These are phyloP conservation scores for Sturmia bella DNA, from an alignment of 2,888 invertebrate species.

Conservation along the genomic window DNA sequence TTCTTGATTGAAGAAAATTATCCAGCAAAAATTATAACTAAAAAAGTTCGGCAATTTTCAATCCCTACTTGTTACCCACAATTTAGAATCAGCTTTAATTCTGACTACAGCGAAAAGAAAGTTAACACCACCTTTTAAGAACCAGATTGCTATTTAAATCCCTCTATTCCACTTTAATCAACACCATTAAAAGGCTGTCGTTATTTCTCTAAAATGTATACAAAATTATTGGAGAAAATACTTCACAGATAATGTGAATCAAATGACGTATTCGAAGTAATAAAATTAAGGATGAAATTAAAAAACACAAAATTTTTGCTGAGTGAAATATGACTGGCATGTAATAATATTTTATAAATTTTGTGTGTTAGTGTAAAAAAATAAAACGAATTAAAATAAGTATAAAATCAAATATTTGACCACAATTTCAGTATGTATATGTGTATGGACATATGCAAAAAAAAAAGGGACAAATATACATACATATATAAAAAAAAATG, in stretches of 20 bases:
- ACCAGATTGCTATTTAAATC: too few species aligned
- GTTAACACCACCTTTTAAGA: too few species aligned
- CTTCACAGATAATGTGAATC: neutral
- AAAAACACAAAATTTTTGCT: neutral
- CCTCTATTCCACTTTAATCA: neutral
- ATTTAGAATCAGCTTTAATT: too few species aligned
- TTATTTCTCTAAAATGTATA: constrained; percentile 12
- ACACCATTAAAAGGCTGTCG: neutral
- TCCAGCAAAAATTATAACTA: too few species aligned
- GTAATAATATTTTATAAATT: constrained; percentile 34
- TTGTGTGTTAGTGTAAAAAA: neutral
- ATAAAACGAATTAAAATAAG: too few species aligned
- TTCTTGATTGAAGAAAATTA: too few species aligned
- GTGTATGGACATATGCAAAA: neutral
- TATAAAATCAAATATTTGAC: constrained; percentile 48
- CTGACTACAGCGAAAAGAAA: too few species aligned
- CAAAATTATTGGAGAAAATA: constrained; percentile 16
- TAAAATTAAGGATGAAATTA: neutral
- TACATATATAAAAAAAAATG: neutral
- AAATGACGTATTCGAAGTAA: constrained; percentile 18
- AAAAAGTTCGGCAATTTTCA: too few species aligned
- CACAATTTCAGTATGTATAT: constrained; percentile 34
- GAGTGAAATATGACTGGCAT: neutral
- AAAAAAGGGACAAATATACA: neutral
- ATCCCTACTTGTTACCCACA: too few species aligned